Evolutionary conservation across 2,888 invertebrate genomes (phyloP).

Genomic region (Cephus sareptanus): DNA sequence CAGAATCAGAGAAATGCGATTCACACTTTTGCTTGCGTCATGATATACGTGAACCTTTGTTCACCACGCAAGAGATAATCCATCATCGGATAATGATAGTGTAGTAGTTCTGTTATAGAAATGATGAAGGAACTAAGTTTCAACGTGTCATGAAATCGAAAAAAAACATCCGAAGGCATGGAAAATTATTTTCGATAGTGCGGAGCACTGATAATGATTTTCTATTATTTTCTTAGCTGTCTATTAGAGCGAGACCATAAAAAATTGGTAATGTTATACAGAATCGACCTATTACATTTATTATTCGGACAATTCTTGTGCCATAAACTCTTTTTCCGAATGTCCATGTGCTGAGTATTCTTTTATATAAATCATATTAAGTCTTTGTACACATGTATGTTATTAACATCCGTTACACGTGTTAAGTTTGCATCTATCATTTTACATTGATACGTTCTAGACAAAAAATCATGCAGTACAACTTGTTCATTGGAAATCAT

Average conservation of each 20-base stretch:
- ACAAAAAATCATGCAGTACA: background rate
- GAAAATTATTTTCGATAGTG: background rate
- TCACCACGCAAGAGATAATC: background rate
- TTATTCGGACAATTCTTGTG: background rate
- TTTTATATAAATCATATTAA: conserved; percentile 9
- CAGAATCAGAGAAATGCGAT: background rate
- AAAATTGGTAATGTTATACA: no score
- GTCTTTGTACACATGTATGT: conserved; percentile 23
- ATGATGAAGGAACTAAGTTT: background rate
- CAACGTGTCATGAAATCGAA: background rate
- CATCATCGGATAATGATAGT: background rate
- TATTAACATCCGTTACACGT: background rate
- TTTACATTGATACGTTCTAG: conserved; percentile 23
- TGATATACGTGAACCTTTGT: background rate
- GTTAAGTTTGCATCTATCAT: conserved; percentile 33
- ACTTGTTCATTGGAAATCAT: background rate
- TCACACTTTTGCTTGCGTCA: background rate
- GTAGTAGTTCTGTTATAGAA: background rate
- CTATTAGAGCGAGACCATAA: conserved; percentile 56
- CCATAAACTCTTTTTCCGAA: background rate
- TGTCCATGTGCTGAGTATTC: background rate
- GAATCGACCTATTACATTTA: background rate
- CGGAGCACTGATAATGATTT: background rate
- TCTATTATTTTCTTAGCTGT: conserved; percentile 35
- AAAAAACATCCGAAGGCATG: background rate